A percentile compares a stretch with the other conserved stretches of the same genome.
Conservation (phyloP, 2,888 invertebrate genomes). For the Apocheima hispidaria region DNA sequence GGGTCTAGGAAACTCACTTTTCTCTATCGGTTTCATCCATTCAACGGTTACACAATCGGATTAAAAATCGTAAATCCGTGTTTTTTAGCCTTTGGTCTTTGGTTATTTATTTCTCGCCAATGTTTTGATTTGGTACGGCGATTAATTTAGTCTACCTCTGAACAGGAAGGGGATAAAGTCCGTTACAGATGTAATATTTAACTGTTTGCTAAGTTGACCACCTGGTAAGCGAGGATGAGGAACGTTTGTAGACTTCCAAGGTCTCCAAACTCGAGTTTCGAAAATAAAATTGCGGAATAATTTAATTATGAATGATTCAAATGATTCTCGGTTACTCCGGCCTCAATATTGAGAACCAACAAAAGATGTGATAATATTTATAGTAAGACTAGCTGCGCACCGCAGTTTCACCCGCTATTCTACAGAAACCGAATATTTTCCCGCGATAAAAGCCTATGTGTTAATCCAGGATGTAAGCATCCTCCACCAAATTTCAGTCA, state of each 20-base stretch:
- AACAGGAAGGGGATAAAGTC: slow-evolving; percentile 4
- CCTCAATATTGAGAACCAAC: slow-evolving; percentile 10
- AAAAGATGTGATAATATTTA: slow-evolving; percentile 16
- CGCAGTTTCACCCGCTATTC: too few relatives aligned
- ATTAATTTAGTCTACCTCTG: slow-evolving; percentile 14
- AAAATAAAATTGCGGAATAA: slow-evolving; percentile 11
- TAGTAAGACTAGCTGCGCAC: slow-evolving; percentile 12
- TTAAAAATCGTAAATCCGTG: slow-evolving; percentile 1
- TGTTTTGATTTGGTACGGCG: slow-evolving; percentile 9
- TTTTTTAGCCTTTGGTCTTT: neutral
- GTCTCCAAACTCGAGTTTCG: slow-evolving; percentile 2
- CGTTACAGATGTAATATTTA: slow-evolving; percentile 13
- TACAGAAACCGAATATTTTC: too few relatives aligned
- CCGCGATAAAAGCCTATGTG: too few relatives aligned
- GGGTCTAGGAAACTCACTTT: too few relatives aligned
- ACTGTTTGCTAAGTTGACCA: slow-evolving; percentile 8
- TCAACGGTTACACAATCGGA: neutral
- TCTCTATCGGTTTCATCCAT: neutral
- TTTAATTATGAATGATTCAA: slow-evolving; percentile 12
- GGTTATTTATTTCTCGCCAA: neutral
- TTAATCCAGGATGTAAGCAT: too few relatives aligned
- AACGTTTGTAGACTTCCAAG: slow-evolving; percentile 13
- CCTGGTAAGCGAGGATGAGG: slow-evolving; percentile 8
- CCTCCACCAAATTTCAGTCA: too few relatives aligned
- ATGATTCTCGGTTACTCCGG: slow-evolving; percentile 8